A percentile compares a stretch with the other conserved stretches of the same genome.
Evolutionary conservation across 2,113 vertebrate genomes (phyloP).

Genomic region (Silurus meridionalis): DNA sequence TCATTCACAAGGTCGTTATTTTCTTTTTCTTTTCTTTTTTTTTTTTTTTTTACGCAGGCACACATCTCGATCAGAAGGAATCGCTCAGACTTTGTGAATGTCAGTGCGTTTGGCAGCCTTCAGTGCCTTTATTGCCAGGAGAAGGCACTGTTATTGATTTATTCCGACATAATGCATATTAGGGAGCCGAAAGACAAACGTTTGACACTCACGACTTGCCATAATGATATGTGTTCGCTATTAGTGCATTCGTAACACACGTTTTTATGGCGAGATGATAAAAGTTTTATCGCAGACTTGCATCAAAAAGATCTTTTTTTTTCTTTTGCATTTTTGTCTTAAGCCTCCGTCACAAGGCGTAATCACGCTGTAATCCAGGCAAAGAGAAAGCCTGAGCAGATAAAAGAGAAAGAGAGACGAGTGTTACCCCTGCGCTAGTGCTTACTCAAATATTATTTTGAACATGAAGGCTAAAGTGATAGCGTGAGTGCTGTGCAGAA

Average conservation of each 20-base stretch:
- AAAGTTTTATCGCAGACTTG: slow-evolving; percentile 39
- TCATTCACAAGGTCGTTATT: slow-evolving; percentile 47
- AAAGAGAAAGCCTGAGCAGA: slow-evolving; percentile 13
- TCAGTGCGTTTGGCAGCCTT: slow-evolving; percentile 39
- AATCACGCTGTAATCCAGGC: slow-evolving; percentile 36
- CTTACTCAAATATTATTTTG: slow-evolving; percentile 33
- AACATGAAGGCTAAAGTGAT: slow-evolving; percentile 10
- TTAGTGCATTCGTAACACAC: slow-evolving; percentile 46
- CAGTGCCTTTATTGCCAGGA: slow-evolving; percentile 39
- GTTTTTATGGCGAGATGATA: slow-evolving; percentile 43
- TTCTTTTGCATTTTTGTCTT: background rate
- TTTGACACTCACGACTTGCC: slow-evolving; percentile 19
- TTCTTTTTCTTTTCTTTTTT: slow-evolving; percentile 1
- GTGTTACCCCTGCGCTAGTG: background rate
- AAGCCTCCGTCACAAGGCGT: slow-evolving; percentile 2
- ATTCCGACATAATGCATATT: slow-evolving; percentile 50
- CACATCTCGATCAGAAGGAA: slow-evolving; percentile 49
- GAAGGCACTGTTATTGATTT: slow-evolving; percentile 47
- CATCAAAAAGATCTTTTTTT: slow-evolving; percentile 29
- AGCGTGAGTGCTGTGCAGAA: slow-evolving; percentile 14
- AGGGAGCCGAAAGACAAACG: slow-evolving; percentile 46
- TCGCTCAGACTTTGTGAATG: slow-evolving; percentile 31
- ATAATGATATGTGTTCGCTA: slow-evolving; percentile 47
- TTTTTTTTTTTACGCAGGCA: slow-evolving; percentile 36
- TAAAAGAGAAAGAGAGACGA: slow-evolving; percentile 10